Evolutionary conservation across 2,113 vertebrate genomes (phyloP).

Genomic region (Tragulus kanchil): DNA sequence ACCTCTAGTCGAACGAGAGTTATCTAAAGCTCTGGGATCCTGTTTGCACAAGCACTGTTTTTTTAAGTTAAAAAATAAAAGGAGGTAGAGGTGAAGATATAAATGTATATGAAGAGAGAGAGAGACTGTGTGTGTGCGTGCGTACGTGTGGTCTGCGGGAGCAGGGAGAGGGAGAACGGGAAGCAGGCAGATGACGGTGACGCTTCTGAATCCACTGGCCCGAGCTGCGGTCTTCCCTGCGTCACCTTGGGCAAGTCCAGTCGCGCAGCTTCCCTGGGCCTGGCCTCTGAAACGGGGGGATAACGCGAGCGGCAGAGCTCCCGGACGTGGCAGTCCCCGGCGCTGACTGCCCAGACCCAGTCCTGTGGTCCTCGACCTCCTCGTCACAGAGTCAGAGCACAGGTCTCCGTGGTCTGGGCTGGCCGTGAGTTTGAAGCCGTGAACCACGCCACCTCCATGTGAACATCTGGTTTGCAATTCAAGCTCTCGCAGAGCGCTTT

Average conservation of each 20-base stretch:
- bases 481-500: background rate
- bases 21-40: background rate
- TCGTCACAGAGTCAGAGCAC: background rate
- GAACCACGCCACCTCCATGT: background rate
- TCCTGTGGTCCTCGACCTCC: background rate
- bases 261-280: background rate
- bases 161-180: accelerated
- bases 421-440: background rate
- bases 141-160: no score
- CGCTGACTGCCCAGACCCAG: accelerated
- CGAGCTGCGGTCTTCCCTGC: no score
- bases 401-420: background rate
- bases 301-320: no score
- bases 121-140: background rate
- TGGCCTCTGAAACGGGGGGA: background rate
- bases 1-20: background rate
- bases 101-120: no score
- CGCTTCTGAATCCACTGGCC: no score
- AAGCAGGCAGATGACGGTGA: background rate
- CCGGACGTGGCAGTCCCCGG: accelerated
- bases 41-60: background rate
- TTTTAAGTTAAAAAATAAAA: background rate
- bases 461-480: background rate
- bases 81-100: background rate
- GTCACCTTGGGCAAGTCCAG: background rate